A percentile compares a stretch with the other conserved stretches of the same genome.
phyloP scores from a whole-genome alignment of 2,888 invertebrate species.

The Myopa tessellatipennis region DNA sequence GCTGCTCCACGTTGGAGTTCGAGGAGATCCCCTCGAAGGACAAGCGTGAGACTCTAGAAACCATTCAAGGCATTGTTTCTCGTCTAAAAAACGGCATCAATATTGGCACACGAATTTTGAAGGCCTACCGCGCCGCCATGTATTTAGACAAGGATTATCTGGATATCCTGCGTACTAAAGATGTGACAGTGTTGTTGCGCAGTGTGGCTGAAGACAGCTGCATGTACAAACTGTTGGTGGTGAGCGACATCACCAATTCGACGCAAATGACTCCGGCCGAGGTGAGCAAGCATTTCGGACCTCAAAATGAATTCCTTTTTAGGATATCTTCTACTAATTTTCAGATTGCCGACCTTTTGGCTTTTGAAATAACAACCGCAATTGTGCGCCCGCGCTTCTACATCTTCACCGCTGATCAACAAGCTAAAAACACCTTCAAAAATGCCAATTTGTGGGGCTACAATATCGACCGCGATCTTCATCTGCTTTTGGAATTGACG shows the following conservation, averaged over 20 bases:
- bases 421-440: slow-evolving; percentile 55
- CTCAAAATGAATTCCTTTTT: background rate
- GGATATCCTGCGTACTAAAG: slow-evolving; percentile 70
- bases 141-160: slow-evolving; percentile 72
- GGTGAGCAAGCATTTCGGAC: slow-evolving; percentile 53
- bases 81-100: slow-evolving; percentile 70
- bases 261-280: slow-evolving; percentile 71
- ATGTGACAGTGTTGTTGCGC: slow-evolving; percentile 70
- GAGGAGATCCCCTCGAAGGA: slow-evolving; percentile 66
- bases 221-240: slow-evolving; percentile 72
- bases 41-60: slow-evolving; percentile 65
- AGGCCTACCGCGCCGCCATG: slow-evolving; percentile 72
- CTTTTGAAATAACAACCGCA: slow-evolving; percentile 71
- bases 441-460: slow-evolving; percentile 69
- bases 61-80: slow-evolving; percentile 69
- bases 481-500: slow-evolving; percentile 70
- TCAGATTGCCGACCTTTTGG: slow-evolving; percentile 71
- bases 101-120: slow-evolving; percentile 71
- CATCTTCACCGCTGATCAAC: slow-evolving; percentile 62
- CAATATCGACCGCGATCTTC: slow-evolving; percentile 69
- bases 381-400: slow-evolving; percentile 68
- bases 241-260: slow-evolving; percentile 72
- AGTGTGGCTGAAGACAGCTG: slow-evolving; percentile 71
- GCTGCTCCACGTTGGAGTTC: slow-evolving; percentile 63
- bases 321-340: background rate